Conservation (phyloP, 2,797 vertebrate genomes). For the Pseudocheirus occidentalis region DNA sequence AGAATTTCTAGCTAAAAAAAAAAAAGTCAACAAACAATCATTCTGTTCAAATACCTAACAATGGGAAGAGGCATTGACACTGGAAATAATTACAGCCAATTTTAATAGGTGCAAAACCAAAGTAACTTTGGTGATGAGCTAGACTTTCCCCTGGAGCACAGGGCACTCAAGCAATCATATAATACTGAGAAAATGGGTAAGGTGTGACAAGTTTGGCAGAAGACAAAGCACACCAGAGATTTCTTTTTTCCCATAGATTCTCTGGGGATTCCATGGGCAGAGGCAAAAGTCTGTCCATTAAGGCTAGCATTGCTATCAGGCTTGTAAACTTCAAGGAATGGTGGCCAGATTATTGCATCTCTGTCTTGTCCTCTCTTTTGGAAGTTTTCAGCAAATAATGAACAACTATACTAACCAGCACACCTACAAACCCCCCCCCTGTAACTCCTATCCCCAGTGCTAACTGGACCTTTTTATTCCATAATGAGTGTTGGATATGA, state of each 20-base stretch:
- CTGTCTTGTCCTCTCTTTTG: fast-evolving
- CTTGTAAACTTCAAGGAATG: not conserved
- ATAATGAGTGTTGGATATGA: not conserved
- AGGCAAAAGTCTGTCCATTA: not conserved
- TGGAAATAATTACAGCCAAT: not conserved
- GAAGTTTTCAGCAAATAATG: not conserved
- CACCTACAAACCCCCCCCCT: not conserved
- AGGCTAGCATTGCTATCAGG: not conserved
- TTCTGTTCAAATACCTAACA: not conserved
- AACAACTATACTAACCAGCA: slow-evolving; percentile 28
- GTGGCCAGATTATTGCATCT: not conserved
- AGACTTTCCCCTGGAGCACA: not conserved
- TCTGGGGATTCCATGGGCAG: not conserved
- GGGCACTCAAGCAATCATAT: not conserved
- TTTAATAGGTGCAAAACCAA: not conserved
- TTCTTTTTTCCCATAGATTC: fast-evolving
- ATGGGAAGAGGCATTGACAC: not conserved
- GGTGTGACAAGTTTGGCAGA: not conserved
- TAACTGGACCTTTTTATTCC: slow-evolving; percentile 36
- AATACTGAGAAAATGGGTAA: not conserved
- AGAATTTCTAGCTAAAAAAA: slow-evolving; percentile 8
- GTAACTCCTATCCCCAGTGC: slow-evolving; percentile 57
- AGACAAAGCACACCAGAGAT: not conserved
- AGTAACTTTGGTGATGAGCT: not conserved
- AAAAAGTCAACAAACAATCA: not conserved